A percentile compares a stretch with the other conserved stretches of the same genome.
Conservation (phyloP, 2,888 invertebrate genomes). For the Cataglyphis livida region DNA sequence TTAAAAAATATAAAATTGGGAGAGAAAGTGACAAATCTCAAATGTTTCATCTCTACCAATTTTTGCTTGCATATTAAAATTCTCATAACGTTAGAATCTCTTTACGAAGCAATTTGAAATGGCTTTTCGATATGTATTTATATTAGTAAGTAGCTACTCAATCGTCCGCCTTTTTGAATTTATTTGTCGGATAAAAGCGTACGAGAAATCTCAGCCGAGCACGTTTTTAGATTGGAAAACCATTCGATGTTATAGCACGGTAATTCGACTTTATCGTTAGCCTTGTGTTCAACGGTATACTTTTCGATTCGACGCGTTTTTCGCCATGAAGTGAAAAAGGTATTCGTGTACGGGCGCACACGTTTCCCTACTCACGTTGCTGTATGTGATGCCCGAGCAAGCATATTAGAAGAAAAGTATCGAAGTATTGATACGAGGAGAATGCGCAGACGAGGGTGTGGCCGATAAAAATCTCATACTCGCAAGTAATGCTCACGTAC, state of each 20-base stretch:
- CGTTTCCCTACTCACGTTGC: constrained; percentile 24
- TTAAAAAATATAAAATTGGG: background rate
- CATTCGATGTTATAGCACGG: constrained; percentile 61
- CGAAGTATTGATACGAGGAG: background rate
- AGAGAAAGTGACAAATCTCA: background rate
- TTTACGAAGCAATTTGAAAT: background rate
- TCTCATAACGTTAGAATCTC: background rate
- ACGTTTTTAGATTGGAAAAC: constrained; percentile 71
- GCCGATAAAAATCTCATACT: constrained; percentile 47
- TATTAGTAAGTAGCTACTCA: background rate
- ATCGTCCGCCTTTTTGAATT: constrained; percentile 64
- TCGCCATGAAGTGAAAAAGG: constrained; percentile 45
- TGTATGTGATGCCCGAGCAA: constrained; percentile 13
- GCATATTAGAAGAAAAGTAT: constrained; percentile 44
- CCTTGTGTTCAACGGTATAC: constrained; percentile 46
- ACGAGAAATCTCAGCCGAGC: constrained; percentile 62
- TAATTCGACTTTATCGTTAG: constrained; percentile 73
- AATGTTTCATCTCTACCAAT: background rate
- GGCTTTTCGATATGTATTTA: background rate
- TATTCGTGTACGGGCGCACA: constrained; percentile 41
- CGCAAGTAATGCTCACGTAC: constrained; percentile 20
- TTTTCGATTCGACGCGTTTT: constrained; percentile 59
- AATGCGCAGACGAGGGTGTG: background rate
- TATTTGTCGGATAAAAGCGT: constrained; percentile 72
- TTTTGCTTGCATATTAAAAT: background rate